Evolutionary conservation across 2,797 vertebrate species (phyloP), one percentile per base, ranked within the genome.

Genomic region (Enteromius afrohamiltoni): DNA sequence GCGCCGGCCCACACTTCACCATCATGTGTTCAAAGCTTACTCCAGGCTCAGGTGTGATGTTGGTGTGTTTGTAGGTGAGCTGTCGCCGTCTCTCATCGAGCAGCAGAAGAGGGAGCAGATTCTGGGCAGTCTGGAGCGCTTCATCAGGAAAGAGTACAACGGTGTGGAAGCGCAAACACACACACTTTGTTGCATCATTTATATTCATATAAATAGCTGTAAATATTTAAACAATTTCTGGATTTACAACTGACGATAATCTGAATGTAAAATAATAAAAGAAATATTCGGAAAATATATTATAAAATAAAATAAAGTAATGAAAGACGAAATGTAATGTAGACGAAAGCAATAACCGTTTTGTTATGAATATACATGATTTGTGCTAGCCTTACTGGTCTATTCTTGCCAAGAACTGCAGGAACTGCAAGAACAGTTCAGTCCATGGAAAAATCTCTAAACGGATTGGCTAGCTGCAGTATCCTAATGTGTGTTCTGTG

Each of bases 101-200:
- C 97, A 99, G 90, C 96, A 98, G 92, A 98, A 96, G 91, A 95
- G 98, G 88, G 98, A 99, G 84, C 96, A 98, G 93, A 98, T 99
- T 90, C 94, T 99, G 65, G 95, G 89, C 87, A 92, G 97, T 82
- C 93, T 99, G 93, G 97, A 99, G 93, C 94, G 97, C 83, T 99
- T 99, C 89, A 99, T 99, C 86, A 94, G 97, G 55, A 99, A 98
- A 87, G 98, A 99, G 85, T 99, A 96, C 87, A 97, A 98, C 62
- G 96, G 98, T 99, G 94, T 90, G 95, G 90, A 55, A n/a, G n/a
- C n/a, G n/a, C 29, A 37, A 37, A 37, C 8, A 40, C 1, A 40
- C 7, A 40, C 37, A 40, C 37, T 40, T 40, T 40, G 37, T 40
- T 40, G 37, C 37, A 40, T 9, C 8, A 40, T 40, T 40, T 40